Evolutionary conservation across 2,888 invertebrate genomes (phyloP), one percentile per base, ranked within the genome.

Genomic region (Cataglyphis altisquamis): DNA sequence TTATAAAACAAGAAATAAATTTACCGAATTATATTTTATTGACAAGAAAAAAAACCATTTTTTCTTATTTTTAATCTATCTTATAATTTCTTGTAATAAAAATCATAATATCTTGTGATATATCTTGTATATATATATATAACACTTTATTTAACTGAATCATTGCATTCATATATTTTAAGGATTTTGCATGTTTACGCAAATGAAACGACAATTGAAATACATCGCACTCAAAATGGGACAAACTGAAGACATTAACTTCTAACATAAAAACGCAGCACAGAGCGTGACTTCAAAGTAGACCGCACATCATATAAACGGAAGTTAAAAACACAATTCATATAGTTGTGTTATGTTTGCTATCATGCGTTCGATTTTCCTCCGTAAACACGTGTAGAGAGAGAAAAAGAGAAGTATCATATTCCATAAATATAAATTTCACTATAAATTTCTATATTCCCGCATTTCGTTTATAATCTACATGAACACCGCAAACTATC

Each of bases 181-280:
- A 29, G 29, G 29, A 29, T 15, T 29, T 48, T 1, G 12, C 9
- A 41, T 25, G 1, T 39, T n/a, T 29, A 18, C 36, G n/a, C 21
- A 64, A 75, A 45, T 48, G 29, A 25, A 66, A 39, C 12, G 21
- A 6, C n/a, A 66, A 66, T 12, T 52, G 25, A 2, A 66, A 66
- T 39, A 52, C 15, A 36, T 10, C 21, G n/a, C 10, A 21, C 4
- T 80, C 63, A 63, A 88, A 86, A 82, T 86, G 60, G 84, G 66
- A 62, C 84, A 86, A 88, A 88, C 86, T 88, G 60, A 21, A 82
- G 77, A 86, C 75, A 86, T 86, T 86, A 86, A 86, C 75, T 82
- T 55, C 41, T 67, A 63, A 60, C 48, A 68, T 80, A 88, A 86
- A 88, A 48, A 88, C 86, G 3, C 82, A 67, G 67, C 67, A 62